A percentile compares a stretch with the other conserved stretches of the same genome.
These are phyloP conservation scores for Microchrysa polita DNA, from an alignment of 2,888 invertebrate genomes.

Conservation along the genomic window DNA sequence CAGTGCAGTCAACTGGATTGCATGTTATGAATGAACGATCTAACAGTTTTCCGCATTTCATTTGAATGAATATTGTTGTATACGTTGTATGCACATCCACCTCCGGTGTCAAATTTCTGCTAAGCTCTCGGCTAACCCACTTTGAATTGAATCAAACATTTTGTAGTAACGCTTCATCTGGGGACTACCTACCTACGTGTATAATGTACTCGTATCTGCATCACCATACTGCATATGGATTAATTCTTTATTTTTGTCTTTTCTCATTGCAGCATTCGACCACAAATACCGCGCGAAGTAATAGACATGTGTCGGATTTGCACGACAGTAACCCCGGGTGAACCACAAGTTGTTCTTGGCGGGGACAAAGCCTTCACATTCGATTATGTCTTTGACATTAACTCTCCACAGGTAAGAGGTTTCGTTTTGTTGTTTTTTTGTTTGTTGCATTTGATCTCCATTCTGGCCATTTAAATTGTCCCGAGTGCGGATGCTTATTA, in stretches of 20 bases:
- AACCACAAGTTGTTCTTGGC: constrained; percentile 92
- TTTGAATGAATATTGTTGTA: no score
- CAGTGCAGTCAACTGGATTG: no score
- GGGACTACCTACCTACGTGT: no score
- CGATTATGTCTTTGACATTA: constrained; percentile 92
- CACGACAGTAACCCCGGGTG: constrained; percentile 87
- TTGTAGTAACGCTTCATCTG: not conserved
- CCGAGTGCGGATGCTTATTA: no score
- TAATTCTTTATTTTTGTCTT: constrained; percentile 7
- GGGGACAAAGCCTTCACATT: constrained; percentile 96
- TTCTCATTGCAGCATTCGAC: constrained; percentile 80
- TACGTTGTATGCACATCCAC: no score
- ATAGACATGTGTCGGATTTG: constrained; percentile 96
- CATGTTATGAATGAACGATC: no score
- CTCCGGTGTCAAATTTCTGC: constrained; percentile 1
- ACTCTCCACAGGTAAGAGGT: constrained; percentile 71
- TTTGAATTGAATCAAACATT: constrained; percentile 10
- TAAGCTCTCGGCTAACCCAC: constrained; percentile 19
- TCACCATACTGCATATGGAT: not conserved
- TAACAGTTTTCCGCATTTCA: no score
- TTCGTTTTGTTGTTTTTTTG: no score
- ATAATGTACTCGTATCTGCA: no score
- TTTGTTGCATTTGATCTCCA: no score
- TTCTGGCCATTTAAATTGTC: no score
- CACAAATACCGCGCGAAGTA: constrained; percentile 90